These are phyloP conservation scores for Euplexia lucipara DNA, from an alignment of 2,888 invertebrate genomes.

Conservation along the genomic window DNA sequence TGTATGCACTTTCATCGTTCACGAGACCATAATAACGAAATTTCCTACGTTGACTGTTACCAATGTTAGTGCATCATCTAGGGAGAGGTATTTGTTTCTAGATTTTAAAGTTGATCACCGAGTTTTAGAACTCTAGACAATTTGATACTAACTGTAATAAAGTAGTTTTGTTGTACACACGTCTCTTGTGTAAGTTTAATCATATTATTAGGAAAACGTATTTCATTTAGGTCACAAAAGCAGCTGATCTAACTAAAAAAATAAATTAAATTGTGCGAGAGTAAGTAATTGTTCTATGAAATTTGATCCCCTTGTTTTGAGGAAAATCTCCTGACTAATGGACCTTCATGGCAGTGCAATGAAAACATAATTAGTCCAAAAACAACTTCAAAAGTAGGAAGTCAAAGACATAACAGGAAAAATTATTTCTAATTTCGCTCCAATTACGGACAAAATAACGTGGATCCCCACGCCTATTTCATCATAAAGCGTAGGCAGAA, in stretches of 20 bases:
- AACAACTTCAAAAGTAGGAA: slow-evolving; percentile 5
- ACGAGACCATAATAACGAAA: slow-evolving; percentile 52
- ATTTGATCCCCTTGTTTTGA: slow-evolving; percentile 7
- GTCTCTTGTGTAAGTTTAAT: no score
- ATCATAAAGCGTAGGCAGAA: slow-evolving; percentile 45
- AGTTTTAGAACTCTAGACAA: not conserved
- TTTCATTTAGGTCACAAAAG: not conserved
- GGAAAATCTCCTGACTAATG: slow-evolving; percentile 8
- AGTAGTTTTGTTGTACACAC: no score
- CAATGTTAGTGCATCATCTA: not conserved
- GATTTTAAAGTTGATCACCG: not conserved
- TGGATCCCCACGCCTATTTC: slow-evolving; percentile 37
- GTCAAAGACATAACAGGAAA: slow-evolving; percentile 20
- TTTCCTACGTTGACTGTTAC: slow-evolving; percentile 29
- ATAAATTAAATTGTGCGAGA: not conserved
- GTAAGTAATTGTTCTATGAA: slow-evolving; percentile 8
- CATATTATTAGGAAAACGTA: not conserved
- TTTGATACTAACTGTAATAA: no score
- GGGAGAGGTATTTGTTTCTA: not conserved
- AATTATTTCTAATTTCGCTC: slow-evolving; percentile 36
- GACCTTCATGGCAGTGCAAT: slow-evolving; percentile 11
- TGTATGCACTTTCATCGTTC: slow-evolving; percentile 51
- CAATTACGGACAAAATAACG: slow-evolving; percentile 49
- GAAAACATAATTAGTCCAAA: slow-evolving; percentile 20
- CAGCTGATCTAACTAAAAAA: not conserved